Percentiles rank a stretch among this genome's conserved stretches.
phyloP scores from a whole-genome alignment of 1,140 invertebrate genomes.

The Diorhabda carinulata region DNA sequence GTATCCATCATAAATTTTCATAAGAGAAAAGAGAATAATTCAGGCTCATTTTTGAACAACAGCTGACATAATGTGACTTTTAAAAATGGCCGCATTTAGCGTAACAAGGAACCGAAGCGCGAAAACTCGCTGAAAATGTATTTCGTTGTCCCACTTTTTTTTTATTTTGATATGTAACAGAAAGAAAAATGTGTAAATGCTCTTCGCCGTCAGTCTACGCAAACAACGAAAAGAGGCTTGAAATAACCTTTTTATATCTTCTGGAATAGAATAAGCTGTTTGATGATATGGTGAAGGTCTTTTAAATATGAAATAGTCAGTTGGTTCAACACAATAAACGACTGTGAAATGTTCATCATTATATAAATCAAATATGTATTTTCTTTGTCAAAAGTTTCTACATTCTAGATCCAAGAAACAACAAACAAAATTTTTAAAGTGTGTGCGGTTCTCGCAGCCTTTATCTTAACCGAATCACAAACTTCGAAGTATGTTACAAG shows the following conservation, averaged over 20 bases:
- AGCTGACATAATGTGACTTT: slow-evolving; percentile 13
- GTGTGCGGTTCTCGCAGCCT: too few relatives aligned
- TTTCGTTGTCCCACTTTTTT: slow-evolving; percentile 4
- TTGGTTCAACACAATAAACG: neutral
- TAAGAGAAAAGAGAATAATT: slow-evolving; percentile 7
- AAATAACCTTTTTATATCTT: slow-evolving; percentile 10
- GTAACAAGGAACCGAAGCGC: slow-evolving; percentile 15
- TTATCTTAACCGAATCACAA: too few relatives aligned
- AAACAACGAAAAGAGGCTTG: slow-evolving; percentile 10
- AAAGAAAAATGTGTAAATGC: slow-evolving; percentile 13
- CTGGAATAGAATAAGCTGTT: slow-evolving; percentile 10
- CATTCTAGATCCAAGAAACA: too few relatives aligned
- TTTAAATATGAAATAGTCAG: neutral
- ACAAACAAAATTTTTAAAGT: too few relatives aligned
- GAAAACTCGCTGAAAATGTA: slow-evolving; percentile 15
- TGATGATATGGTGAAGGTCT: neutral
- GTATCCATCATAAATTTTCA: slow-evolving; percentile 12
- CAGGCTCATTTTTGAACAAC: slow-evolving; percentile 10
- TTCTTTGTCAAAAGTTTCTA: too few relatives aligned
- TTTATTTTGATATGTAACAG: slow-evolving; percentile 14
- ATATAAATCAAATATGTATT: too few relatives aligned
- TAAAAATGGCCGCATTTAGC: slow-evolving; percentile 13
- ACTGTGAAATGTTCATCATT: too few relatives aligned
- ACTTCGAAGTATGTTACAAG: too few relatives aligned
- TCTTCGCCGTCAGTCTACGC: neutral